Percentiles rank a stretch among this genome's conserved stretches.
Evolutionary conservation across 35 echinoderm and acorn worm genomes (phyloP).

Genomic region (Ophiothrix spiculata): DNA sequence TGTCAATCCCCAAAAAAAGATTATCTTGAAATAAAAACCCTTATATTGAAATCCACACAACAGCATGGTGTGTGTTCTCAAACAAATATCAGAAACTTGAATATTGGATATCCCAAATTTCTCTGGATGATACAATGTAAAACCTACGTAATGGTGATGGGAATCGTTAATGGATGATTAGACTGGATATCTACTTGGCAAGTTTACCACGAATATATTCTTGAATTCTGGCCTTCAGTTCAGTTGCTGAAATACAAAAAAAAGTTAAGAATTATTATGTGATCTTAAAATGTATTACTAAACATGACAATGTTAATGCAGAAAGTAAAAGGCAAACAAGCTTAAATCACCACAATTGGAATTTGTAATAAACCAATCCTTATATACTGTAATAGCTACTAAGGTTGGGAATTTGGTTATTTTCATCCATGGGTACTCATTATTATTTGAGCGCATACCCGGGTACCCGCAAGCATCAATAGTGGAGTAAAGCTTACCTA

Average conservation of each 20-base stretch:
- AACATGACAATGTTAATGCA: background rate
- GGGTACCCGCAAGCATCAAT: too few relatives aligned
- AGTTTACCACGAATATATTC: conserved; percentile 78
- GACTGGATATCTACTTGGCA: conserved; percentile 8
- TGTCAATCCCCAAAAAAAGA: too few relatives aligned
- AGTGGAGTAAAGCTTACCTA: too few relatives aligned
- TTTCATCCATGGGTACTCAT: too few relatives aligned
- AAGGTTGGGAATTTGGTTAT: background rate
- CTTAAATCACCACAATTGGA: background rate
- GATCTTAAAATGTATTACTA: background rate
- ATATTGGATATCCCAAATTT: too few relatives aligned
- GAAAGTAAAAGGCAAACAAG: background rate
- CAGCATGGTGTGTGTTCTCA: too few relatives aligned
- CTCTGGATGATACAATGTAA: background rate
- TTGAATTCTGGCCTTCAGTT: conserved; percentile 75
- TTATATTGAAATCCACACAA: too few relatives aligned
- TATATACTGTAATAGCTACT: too few relatives aligned
- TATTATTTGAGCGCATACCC: too few relatives aligned
- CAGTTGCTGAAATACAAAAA: conserved; percentile 58
- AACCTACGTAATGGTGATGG: background rate
- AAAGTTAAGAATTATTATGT: background rate
- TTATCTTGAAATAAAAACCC: too few relatives aligned
- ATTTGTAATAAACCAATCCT: background rate
- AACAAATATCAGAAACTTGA: too few relatives aligned
- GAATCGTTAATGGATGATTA: background rate